These are phyloP conservation scores for Oscheius onirici DNA, from an alignment of 2,888 invertebrate species.

Conservation along the genomic window DNA sequence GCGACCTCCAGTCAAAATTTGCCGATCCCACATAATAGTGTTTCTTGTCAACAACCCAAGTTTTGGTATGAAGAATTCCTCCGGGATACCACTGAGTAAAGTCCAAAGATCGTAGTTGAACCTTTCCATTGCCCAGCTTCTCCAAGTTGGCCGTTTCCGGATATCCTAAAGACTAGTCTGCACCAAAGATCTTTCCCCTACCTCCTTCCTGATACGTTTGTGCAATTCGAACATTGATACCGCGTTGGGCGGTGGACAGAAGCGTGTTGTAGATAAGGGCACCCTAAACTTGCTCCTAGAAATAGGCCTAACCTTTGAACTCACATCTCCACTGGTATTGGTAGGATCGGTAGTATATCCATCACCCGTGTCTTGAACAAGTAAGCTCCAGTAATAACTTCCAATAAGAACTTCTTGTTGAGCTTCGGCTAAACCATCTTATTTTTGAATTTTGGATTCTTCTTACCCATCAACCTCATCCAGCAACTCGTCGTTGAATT, in stretches of 20 bases:
- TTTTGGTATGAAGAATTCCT: constrained; percentile 74
- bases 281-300: constrained; percentile 46
- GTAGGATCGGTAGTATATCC: constrained; percentile 43
- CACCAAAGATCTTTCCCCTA: not conserved
- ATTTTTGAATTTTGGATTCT: too few relatives aligned
- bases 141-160: constrained; percentile 48
- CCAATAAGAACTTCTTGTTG: constrained; percentile 86
- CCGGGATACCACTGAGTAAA: constrained; percentile 59
- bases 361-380: constrained; percentile 78
- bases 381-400: constrained; percentile 91
- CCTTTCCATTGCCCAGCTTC: constrained; percentile 48
- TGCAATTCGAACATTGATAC: constrained; percentile 59
- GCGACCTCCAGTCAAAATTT: constrained; percentile 95
- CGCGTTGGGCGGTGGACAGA: constrained; percentile 52
- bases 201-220: constrained; percentile 52
- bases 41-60: constrained; percentile 88
- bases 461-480: constrained; percentile 53
- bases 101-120: constrained; percentile 58
- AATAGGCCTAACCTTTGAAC: not conserved
- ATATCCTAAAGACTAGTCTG: constrained; percentile 35
- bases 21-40: constrained; percentile 93
- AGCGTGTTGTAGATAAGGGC: constrained; percentile 54
- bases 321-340: constrained; percentile 35
- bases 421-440: constrained; percentile 79
- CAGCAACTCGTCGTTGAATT: constrained; percentile 54